Evolutionary conservation across 1,140 invertebrate genomes (phyloP).

Genomic region (Cydia strobilella): DNA sequence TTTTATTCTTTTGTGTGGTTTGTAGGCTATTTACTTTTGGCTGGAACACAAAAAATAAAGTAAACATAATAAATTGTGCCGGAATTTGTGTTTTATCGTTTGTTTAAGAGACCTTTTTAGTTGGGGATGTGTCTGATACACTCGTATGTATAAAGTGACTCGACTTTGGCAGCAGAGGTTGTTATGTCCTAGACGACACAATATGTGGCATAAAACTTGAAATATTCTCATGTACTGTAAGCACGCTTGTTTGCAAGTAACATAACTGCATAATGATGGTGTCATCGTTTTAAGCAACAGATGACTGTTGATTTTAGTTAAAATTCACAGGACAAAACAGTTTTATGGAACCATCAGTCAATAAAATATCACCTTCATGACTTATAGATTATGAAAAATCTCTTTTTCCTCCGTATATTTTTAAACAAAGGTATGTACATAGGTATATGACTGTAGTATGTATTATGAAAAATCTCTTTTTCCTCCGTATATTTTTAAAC

Average conservation of each 20-base stretch:
- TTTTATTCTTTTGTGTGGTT: neutral
- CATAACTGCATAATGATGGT: neutral
- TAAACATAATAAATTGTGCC: neutral
- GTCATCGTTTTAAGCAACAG: too few relatives aligned
- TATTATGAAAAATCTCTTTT: too few relatives aligned
- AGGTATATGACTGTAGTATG: too few relatives aligned
- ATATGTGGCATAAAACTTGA: neutral
- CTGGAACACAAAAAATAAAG: neutral
- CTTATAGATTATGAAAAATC: too few relatives aligned
- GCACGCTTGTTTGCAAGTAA: neutral
- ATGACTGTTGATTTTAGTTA: too few relatives aligned
- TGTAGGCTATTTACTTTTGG: neutral
- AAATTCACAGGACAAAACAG: too few relatives aligned
- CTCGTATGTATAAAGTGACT: too few relatives aligned
- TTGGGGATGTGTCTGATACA: neutral
- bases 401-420: too few relatives aligned
- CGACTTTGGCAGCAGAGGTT: neutral
- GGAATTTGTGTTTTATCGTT: neutral
- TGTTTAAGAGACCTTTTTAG: neutral
- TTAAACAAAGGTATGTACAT: too few relatives aligned
- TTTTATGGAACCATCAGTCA: too few relatives aligned
- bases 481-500: too few relatives aligned
- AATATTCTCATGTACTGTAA: neutral
- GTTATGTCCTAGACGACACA: neutral
- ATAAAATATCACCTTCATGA: too few relatives aligned